Conservation (phyloP, 2,888 invertebrate species). For the Craniophora ligustri region DNA sequence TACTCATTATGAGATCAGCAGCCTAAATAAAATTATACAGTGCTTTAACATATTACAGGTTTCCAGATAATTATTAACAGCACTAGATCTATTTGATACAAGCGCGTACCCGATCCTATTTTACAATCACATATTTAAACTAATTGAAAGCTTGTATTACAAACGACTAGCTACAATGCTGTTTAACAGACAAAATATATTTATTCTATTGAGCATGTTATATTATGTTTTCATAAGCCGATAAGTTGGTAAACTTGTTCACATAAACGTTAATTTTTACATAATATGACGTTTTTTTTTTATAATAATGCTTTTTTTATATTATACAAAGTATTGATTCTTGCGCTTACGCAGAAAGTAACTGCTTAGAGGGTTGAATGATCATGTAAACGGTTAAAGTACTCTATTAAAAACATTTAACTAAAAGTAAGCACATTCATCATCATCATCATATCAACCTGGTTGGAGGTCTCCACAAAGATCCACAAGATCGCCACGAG, state of each 20-base stretch:
- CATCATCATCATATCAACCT: too few species aligned
- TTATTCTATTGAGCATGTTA: constrained; percentile 71
- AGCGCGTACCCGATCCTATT: constrained; percentile 30
- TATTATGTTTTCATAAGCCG: constrained; percentile 69
- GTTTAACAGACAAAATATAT: constrained; percentile 60
- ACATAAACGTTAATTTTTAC: constrained; percentile 24
- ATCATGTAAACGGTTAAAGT: too few species aligned
- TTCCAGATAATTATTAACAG: constrained; percentile 20
- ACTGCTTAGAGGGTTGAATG: too few species aligned
- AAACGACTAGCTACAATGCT: constrained; percentile 55
- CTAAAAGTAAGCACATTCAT: too few species aligned
- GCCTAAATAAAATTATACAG: constrained; percentile 19
- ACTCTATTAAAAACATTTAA: too few species aligned
- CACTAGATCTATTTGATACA: constrained; percentile 25
- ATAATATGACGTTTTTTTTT: too few species aligned
- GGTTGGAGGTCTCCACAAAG: too few species aligned
- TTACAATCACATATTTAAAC: constrained; percentile 36
- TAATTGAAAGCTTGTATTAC: constrained; percentile 54
- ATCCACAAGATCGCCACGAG: too few species aligned
- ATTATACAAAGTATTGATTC: too few species aligned
- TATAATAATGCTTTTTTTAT: too few species aligned
- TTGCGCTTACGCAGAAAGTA: too few species aligned
- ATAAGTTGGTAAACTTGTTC: constrained; percentile 48
- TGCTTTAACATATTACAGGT: constrained; percentile 31
- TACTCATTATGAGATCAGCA: constrained; percentile 16